Percentiles rank a stretch among this genome's conserved stretches.
Evolutionary conservation across 2,797 vertebrate genomes (phyloP).

Genomic region (Buceros bicornis): DNA sequence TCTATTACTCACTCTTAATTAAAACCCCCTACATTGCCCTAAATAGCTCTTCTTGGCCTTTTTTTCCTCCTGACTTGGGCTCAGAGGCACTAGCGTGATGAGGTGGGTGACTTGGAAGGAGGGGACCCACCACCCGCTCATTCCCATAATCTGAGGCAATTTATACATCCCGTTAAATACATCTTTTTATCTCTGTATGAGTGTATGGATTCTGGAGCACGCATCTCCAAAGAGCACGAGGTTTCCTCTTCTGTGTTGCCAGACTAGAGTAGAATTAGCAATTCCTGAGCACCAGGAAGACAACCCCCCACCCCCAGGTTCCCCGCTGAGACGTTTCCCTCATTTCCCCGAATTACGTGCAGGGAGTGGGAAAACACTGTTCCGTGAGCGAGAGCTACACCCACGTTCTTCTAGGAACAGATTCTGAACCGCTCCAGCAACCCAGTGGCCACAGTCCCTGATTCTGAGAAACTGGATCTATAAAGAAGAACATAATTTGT

Average conservation of each 20-base stretch:
- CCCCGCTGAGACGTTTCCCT: background rate
- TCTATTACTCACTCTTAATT: background rate
- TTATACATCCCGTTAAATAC: too few relatives aligned
- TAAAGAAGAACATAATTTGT: background rate
- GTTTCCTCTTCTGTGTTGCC: background rate
- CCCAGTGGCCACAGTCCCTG: background rate
- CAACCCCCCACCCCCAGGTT: background rate
- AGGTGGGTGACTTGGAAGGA: background rate
- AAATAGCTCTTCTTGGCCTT: background rate
- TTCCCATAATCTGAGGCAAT: background rate
- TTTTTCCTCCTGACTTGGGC: fast-evolving
- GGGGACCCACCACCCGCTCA: background rate
- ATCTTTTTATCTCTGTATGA: too few relatives aligned
- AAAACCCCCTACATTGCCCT: background rate
- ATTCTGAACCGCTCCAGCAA: background rate
- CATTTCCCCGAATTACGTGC: background rate
- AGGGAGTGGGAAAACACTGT: background rate
- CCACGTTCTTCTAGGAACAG: background rate
- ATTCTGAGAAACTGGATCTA: background rate
- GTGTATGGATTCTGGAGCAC: background rate
- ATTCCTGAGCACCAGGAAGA: background rate
- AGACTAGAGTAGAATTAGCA: background rate
- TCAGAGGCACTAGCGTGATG: background rate
- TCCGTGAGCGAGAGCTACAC: background rate
- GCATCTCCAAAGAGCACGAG: background rate